phyloP scores from a whole-genome alignment of 2,797 vertebrate genomes.

The Siniperca scherzeri region DNA sequence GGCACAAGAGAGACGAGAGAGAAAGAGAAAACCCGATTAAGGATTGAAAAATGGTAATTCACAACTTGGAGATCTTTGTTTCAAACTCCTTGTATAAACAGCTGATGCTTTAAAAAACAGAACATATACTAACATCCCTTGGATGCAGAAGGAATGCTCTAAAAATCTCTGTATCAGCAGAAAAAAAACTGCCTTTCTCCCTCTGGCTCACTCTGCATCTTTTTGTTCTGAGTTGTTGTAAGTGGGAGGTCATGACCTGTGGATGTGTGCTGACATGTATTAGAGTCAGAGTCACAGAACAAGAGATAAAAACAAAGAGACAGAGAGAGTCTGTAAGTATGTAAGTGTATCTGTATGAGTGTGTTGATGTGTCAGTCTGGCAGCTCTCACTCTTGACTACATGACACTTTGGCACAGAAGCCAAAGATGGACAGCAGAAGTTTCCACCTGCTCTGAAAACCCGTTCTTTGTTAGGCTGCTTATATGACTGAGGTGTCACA shows the following conservation, averaged over 20 bases:
- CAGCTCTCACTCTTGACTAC: neutral
- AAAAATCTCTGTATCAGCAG: constrained; percentile 71
- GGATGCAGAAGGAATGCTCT: constrained; percentile 41
- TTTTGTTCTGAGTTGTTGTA: constrained; percentile 50
- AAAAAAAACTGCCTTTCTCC: constrained; percentile 62
- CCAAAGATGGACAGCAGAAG: constrained; percentile 27
- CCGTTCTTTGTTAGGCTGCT: constrained; percentile 44
- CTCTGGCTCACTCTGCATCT: constrained; percentile 39
- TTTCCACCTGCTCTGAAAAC: constrained; percentile 61
- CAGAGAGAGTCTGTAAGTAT: constrained; percentile 11
- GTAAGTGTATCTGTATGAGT: constrained; percentile 12
- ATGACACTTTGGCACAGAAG: constrained; percentile 11
- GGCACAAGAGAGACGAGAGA: constrained; percentile 15
- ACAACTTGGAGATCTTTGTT: constrained; percentile 39
- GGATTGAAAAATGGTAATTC: constrained; percentile 24
- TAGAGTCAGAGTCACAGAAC: constrained; percentile 14
- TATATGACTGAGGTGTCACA: constrained; percentile 52
- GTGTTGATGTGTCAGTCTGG: neutral
- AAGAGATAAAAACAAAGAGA: constrained; percentile 32
- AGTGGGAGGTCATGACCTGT: constrained; percentile 54
- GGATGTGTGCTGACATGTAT: constrained; percentile 41
- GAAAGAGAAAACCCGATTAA: constrained; percentile 41
- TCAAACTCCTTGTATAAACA: constrained; percentile 35
- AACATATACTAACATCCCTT: constrained; percentile 31
- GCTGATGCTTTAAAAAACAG: constrained; percentile 31